These are phyloP conservation scores for Agrochola lychnidis DNA, from an alignment of 2,888 invertebrate species.

Conservation along the genomic window DNA sequence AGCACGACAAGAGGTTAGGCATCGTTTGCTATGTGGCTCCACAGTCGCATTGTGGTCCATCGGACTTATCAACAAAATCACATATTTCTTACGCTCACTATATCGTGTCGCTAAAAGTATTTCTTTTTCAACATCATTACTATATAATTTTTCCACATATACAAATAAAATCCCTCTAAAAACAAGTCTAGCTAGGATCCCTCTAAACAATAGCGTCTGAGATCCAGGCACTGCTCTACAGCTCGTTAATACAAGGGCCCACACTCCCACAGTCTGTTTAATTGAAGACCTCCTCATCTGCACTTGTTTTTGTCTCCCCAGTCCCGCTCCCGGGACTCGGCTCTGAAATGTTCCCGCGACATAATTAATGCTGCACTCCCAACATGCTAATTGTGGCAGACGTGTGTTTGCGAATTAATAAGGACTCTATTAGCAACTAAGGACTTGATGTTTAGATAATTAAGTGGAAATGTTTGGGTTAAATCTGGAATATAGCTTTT, in stretches of 20 bases:
- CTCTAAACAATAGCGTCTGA: constrained; percentile 55
- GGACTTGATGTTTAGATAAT: constrained; percentile 1
- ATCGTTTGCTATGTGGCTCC: too few species aligned
- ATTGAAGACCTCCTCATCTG: constrained; percentile 64
- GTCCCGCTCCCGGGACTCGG: constrained; percentile 25
- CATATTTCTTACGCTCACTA: not conserved
- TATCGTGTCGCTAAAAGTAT: not conserved
- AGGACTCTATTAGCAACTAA: constrained; percentile 30
- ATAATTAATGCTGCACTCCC: constrained; percentile 61
- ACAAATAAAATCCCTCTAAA: constrained; percentile 12
- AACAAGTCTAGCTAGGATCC: constrained; percentile 31
- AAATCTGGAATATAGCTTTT: not conserved
- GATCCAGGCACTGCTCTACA: constrained; percentile 41
- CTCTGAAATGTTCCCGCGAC: constrained; percentile 38
- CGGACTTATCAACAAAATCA: not conserved
- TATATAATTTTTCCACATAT: not conserved
- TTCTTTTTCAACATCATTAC: not conserved
- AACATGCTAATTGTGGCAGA: constrained; percentile 59
- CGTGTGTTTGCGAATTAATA: constrained; percentile 48
- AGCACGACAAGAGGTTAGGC: too few species aligned
- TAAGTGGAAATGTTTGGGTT: constrained; percentile 25
- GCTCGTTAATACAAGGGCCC: constrained; percentile 64
- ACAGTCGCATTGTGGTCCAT: too few species aligned
- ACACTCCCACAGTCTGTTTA: constrained; percentile 57
- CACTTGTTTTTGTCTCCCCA: constrained; percentile 56